phyloP scores from a whole-genome alignment of 2,888 invertebrate species.

The Calliscelio sp. region DNA sequence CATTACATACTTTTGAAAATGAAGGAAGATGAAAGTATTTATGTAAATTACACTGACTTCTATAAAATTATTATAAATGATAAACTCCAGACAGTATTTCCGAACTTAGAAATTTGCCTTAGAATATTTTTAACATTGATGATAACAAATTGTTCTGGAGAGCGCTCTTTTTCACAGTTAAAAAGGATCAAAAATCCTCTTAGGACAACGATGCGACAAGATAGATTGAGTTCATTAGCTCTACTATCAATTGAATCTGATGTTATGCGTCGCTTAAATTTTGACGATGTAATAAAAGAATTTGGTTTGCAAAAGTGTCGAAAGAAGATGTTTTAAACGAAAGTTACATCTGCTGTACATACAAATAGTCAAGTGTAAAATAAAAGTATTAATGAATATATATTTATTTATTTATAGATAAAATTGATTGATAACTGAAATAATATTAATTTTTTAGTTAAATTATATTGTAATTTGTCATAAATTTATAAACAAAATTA shows the following conservation, averaged over 20 bases:
- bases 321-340: constrained; percentile 34
- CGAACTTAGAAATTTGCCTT: constrained; percentile 42
- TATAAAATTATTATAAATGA: constrained; percentile 41
- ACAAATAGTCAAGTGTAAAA: too few species aligned
- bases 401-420: too few species aligned
- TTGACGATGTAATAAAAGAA: constrained; percentile 37
- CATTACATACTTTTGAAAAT: constrained; percentile 40
- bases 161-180: constrained; percentile 51
- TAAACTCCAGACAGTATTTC: constrained; percentile 42
- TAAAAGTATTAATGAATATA: too few species aligned
- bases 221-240: constrained; percentile 27
- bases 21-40: constrained; percentile 29
- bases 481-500: too few species aligned
- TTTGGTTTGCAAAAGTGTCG: constrained; percentile 30
- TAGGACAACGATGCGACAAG: constrained; percentile 47
- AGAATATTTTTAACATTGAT: constrained; percentile 48
- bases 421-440: too few species aligned
- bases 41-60: constrained; percentile 24
- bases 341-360: too few species aligned
- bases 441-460: too few species aligned
- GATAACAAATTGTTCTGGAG: constrained; percentile 56
- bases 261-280: constrained; percentile 27
- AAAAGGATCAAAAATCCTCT: constrained; percentile 42
- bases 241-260: constrained; percentile 38
- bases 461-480: too few species aligned